Evolutionary conservation across 2,113 vertebrate genomes (phyloP).

Genomic region (Colius striatus): DNA sequence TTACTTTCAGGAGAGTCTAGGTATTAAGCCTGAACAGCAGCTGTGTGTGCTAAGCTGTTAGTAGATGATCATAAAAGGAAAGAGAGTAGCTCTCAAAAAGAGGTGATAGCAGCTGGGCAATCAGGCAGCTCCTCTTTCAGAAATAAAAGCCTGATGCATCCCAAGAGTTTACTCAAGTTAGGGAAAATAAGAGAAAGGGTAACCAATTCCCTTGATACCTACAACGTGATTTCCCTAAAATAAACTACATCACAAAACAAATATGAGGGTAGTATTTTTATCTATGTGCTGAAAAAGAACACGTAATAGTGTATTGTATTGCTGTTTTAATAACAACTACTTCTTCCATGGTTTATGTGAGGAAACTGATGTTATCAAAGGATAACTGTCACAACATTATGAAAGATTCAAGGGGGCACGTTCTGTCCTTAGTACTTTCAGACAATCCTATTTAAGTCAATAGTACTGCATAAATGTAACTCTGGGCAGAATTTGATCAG

Average conservation of each 20-base stretch:
- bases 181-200: neutral
- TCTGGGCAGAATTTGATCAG: constrained; percentile 15
- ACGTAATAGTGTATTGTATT: neutral
- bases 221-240: neutral
- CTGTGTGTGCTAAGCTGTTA: neutral
- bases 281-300: neutral
- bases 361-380: neutral
- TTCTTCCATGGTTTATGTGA: neutral
- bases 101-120: neutral
- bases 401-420: neutral
- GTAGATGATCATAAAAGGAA: neutral
- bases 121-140: neutral
- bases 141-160: neutral
- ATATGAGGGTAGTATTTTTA: neutral
- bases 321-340: neutral
- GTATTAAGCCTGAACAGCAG: neutral
- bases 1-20: neutral
- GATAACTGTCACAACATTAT: neutral
- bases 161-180: neutral
- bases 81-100: neutral
- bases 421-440: neutral
- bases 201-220: neutral
- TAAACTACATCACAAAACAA: neutral
- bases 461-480: neutral
- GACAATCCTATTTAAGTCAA: neutral